Evolutionary conservation across 2,888 invertebrate genomes (phyloP), one percentile per base, ranked within the genome.

Genomic region (Bembecia ichneumoniformis): DNA sequence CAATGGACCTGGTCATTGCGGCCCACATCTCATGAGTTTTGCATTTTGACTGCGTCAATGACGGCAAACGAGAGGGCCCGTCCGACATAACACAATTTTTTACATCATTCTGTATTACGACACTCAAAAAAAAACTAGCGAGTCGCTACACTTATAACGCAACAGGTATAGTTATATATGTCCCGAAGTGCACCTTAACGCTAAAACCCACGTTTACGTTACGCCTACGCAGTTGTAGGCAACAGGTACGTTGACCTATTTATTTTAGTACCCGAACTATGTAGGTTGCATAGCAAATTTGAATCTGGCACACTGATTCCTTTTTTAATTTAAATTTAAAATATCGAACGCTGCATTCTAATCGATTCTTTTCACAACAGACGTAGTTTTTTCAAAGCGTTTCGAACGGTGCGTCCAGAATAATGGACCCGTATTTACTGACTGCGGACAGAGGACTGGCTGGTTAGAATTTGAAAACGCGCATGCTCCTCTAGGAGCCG

Each of bases 1-100:
- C 94, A 76, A 94, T 89, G 55, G 93, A 94, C 70, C 93, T 90
- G 59, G 93, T 91, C 88, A 94, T 93, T 55, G 93, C 92, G 59
- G 93, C 92, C 94, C 94, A 94, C 93, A 94, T 93, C 82, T 89
- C 90, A 81, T 89, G 82, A 51, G 82, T 77, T 74, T 83, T 86
- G 80, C 87, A 87, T 84, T 82, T 82, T 84, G 87, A 71, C 53
- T 68, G 70, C 54, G 74, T 57, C 50, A 66, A 54, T 35, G 77
- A 72, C 10, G 77, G 74, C 45, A 74, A 50, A 13, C 77, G 62
- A 1, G 82, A 74, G 55, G 80, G 81, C 3, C 72, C 82, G 52
- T 82, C 84, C 60, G 86, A 82, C 86, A 86, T 86, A 67, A 77
- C 55, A 54, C 50, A 43, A 48, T 35, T 49, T 56, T 51, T 57